Base-by-base conservation (phyloP, 2,888 invertebrate species). In the Cosmorhoe ocellata region DNA sequence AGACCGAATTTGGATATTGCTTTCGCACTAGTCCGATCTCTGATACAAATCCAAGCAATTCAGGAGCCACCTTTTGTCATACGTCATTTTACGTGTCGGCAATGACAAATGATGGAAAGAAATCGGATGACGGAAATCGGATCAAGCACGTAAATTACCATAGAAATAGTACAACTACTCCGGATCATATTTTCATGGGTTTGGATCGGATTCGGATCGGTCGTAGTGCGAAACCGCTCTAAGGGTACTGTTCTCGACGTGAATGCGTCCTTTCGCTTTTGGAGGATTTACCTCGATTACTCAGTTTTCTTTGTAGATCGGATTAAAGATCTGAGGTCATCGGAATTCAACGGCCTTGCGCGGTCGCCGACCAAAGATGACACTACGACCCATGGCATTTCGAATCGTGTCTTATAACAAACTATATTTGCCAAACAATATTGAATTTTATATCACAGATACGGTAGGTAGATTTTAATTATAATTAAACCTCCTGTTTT, bases 281-380 rank as follows among this genome's bases (percentile, higher is more conserved):
- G 36, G 34, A 61, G 61, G 58, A 64, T 61, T 66, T 59, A 59
- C 58, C 63, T 57, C 47, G 63, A 59, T 62, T 66, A 59, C 56
- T 68, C 60, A 59, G 56, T 64, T 69, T 68, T 68, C 66, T 77
- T 73, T 60, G 56, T 66, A 60, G 52, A 67, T 72, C 64, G 67
- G 62, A 63, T 68, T 64, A 56, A 56, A 55, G 58, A 47, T 67
- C 71, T 82, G 84, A 89, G 89, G 89, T 90, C 88, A 83, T 89
- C 84, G 83, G 66, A 76, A 80, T 80, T 74, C 62, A 62, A 73
- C 83, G 89, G 86, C 89, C 89, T 89, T 89, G 89, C 78, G 71
- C 82, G 87, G 89, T 85, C 89, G 81, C 83, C 83, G 87, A 80
- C 83, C 86, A 84, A 74, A 69, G 67, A 63, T 78, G 77, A 79